Evolutionary conservation across 2,888 invertebrate genomes (phyloP).

Genomic region (Thereva nobilitata): DNA sequence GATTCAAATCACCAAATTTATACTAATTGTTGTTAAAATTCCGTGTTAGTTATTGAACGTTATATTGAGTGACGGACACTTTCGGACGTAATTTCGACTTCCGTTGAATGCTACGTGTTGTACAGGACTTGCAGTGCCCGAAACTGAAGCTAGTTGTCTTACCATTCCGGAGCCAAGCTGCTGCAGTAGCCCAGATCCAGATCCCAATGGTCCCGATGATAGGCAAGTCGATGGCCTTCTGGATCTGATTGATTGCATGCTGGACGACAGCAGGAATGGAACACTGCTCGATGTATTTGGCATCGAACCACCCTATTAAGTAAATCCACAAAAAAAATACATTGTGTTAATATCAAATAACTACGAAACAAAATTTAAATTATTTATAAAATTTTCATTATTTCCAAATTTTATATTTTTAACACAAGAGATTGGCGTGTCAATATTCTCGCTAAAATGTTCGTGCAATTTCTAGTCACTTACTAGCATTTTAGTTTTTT

Average conservation of each 20-base stretch:
- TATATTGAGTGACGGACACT: constrained; percentile 77
- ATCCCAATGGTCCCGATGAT: constrained; percentile 65
- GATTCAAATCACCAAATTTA: too few species aligned
- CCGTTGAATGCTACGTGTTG: constrained; percentile 62
- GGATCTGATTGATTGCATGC: constrained; percentile 75
- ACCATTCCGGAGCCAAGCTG: constrained; percentile 93
- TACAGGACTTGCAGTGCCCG: constrained; percentile 68
- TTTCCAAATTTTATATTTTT: neutral
- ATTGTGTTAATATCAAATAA: neutral
- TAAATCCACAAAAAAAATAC: constrained; percentile 5
- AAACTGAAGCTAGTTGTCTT: constrained; percentile 75
- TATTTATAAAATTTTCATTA: neutral
- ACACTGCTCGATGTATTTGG: constrained; percentile 89
- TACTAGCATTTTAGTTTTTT: too few species aligned
- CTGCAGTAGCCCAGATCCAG: constrained; percentile 78
- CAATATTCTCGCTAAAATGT: too few species aligned
- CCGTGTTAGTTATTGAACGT: constrained; percentile 64
- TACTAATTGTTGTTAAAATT: too few species aligned
- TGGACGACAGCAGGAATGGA: constrained; percentile 80
- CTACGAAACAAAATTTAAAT: too few species aligned
- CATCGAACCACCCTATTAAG: constrained; percentile 78
- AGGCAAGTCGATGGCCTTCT: constrained; percentile 75
- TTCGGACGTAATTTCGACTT: constrained; percentile 68
- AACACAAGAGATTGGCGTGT: too few species aligned
- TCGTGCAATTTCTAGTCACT: too few species aligned